Evolutionary conservation across 2,113 vertebrate species (phyloP), one percentile per base, ranked within the genome.

Genomic region (Raja brachyura): DNA sequence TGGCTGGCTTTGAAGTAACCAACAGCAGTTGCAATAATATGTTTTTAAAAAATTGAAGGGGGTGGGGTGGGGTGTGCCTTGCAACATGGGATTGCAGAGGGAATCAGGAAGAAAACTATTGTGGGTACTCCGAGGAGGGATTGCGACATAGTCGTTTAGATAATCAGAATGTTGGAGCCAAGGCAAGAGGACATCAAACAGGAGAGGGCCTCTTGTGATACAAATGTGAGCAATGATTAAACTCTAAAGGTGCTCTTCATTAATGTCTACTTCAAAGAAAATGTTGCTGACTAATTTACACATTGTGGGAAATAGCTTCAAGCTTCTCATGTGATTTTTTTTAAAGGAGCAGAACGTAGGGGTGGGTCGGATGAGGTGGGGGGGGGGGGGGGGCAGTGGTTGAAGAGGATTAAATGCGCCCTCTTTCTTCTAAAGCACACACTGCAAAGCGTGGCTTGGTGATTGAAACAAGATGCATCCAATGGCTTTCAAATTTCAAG

Each of bases 201-300:
- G 96, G 94, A 96, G 93, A 96, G 94, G 95, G 96, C 95, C 96
- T 96, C 96, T 96, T 96, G 96, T 95, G 96, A 96, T 96, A 97
- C 97, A 96, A 96, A 96, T 96, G 96, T 96, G 96, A 96, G 95
- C 95, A 95, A 93, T 95, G 96, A 96, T 96, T 96, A 96, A 95
- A 94, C 96, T 97, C 96, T 97, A 97, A 98, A 98, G 97, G 97
- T 97, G 95, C 97, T 97, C 97, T 98, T 98, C 97, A 98, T 98
- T 98, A 98, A 97, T 97, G 97, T 96, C 96, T 96, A 97, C 97
- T 98, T 98, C 97, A 98, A 98, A 98, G 97, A 94, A 96, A 96
- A 96, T 96, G 98, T 98, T 97, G 98, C 96, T 97, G 97, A 98
- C 98, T 98, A 98, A 98, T 99, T 98, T 98, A 98, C 98, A 98